Conservation (phyloP, 1,140 invertebrate species). For the Drosophila bifasciata region DNA sequence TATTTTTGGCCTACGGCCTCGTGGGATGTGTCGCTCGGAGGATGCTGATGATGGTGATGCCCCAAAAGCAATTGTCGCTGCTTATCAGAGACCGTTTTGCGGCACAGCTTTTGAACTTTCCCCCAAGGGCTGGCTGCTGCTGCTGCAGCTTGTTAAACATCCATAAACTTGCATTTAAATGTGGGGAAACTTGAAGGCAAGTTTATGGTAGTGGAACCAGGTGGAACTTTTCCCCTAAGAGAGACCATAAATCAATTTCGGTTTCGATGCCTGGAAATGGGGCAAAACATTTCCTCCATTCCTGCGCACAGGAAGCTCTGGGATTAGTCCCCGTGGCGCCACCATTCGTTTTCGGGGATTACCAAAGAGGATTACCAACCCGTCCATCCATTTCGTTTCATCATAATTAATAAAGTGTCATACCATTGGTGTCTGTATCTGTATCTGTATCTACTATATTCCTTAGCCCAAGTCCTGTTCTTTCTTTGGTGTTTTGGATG, state of each 20-base stretch:
- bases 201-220: background rate
- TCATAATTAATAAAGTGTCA: conserved; percentile 76
- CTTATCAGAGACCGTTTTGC: conserved; percentile 26
- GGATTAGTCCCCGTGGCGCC: conserved; percentile 66
- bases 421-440: conserved; percentile 2
- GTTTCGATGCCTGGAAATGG: conserved; percentile 45
- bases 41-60: conserved; percentile 1
- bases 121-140: conserved; percentile 34
- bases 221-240: conserved; percentile 8
- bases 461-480: background rate
- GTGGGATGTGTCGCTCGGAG: conserved; percentile 36
- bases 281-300: conserved; percentile 38
- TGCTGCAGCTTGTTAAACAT: conserved; percentile 14
- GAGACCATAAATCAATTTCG: conserved; percentile 64
- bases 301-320: conserved; percentile 13
- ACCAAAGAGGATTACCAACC: conserved; percentile 23
- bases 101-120: conserved; percentile 60
- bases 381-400: conserved; percentile 39
- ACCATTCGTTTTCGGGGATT: conserved; percentile 65
- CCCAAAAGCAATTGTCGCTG: conserved; percentile 58
- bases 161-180: conserved; percentile 24
- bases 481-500: conserved; percentile 5
- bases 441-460: conserved; percentile 27
- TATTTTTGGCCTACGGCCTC: conserved; percentile 63
- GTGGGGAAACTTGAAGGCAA: conserved; percentile 5